Evolutionary conservation across 2,797 vertebrate species (phyloP).

Genomic region (Peromyscus attwateri): DNA sequence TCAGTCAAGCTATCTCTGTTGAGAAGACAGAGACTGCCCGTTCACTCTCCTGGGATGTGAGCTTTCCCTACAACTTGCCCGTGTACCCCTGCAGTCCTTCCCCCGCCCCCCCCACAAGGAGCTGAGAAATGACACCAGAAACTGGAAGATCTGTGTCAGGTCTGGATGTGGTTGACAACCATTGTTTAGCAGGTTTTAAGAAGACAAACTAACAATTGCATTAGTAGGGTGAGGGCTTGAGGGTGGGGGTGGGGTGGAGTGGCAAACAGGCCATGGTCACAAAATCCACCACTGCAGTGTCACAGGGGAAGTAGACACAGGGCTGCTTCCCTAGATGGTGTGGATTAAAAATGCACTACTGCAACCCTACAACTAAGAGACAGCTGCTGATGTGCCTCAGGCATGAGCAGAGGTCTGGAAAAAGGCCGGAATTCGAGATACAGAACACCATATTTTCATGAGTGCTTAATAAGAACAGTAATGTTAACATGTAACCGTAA

Average conservation of each 20-base stretch:
- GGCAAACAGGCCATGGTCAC: constrained; percentile 45
- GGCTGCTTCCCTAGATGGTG: neutral
- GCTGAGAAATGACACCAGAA: constrained; percentile 60
- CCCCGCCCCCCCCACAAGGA: constrained; percentile 69
- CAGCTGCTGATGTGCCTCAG: constrained; percentile 64
- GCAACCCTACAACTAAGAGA: constrained; percentile 77
- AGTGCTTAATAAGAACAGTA: constrained; percentile 70
- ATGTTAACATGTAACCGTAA: constrained; percentile 53
- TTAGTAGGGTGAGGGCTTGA: neutral
- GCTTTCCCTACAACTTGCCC: constrained; percentile 12
- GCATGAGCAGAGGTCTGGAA: constrained; percentile 81
- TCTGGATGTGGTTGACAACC: constrained; percentile 68
- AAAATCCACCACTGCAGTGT: neutral
- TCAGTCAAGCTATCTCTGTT: constrained; percentile 68
- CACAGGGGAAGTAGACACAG: neutral
- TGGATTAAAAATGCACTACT: constrained; percentile 44
- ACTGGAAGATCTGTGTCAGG: constrained; percentile 41
- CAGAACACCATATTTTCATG: constrained; percentile 49
- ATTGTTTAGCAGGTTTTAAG: constrained; percentile 5
- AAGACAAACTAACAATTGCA: constrained; percentile 57
- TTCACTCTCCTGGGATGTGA: constrained; percentile 37
- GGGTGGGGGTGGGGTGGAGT: fast-evolving
- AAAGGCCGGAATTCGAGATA: constrained; percentile 64
- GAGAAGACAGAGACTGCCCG: constrained; percentile 75
- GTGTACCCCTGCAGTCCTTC: constrained; percentile 67